A percentile compares a stretch with the other conserved stretches of the same genome.
These are phyloP conservation scores for Ctenopoma multispine DNA, from an alignment of 2,797 vertebrate genomes.

Conservation along the genomic window DNA sequence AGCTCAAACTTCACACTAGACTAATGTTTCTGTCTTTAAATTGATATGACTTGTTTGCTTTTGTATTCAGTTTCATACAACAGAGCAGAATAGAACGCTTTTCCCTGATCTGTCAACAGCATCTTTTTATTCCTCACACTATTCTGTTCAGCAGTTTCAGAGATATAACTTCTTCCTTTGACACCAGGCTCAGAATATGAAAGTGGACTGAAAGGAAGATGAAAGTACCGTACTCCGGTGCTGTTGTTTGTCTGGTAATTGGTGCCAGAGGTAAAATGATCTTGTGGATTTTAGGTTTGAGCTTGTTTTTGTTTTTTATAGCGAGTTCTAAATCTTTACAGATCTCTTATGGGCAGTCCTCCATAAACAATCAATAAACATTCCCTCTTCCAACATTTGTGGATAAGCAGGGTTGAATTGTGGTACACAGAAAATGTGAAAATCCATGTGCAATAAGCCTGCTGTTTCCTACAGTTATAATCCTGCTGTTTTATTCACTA, in stretches of 20 bases:
- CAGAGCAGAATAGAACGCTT: no score
- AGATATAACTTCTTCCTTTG: not conserved
- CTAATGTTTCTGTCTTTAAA: not conserved
- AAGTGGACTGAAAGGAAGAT: not conserved
- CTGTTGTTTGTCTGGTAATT: not conserved
- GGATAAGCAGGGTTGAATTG: not conserved
- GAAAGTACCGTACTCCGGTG: not conserved
- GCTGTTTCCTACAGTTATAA: not conserved
- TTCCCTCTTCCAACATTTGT: not conserved
- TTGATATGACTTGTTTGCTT: not conserved
- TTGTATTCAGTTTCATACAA: not conserved
- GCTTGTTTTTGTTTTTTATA: not conserved
- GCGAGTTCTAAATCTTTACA: not conserved
- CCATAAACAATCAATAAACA: not conserved
- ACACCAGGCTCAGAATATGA: not conserved
- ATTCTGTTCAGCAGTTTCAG: not conserved
- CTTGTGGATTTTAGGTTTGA: not conserved
- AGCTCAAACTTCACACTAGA: not conserved
- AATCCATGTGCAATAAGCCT: not conserved
- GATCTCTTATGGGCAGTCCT: not conserved
- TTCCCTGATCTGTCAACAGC: not conserved
- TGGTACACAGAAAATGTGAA: not conserved
- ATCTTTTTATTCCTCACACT: not conserved
- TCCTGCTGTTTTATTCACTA: not conserved
- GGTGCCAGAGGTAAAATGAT: not conserved